These are phyloP conservation scores for Lasaia peninsularis DNA, from an alignment of 1,140 invertebrate genomes.

Conservation along the genomic window DNA sequence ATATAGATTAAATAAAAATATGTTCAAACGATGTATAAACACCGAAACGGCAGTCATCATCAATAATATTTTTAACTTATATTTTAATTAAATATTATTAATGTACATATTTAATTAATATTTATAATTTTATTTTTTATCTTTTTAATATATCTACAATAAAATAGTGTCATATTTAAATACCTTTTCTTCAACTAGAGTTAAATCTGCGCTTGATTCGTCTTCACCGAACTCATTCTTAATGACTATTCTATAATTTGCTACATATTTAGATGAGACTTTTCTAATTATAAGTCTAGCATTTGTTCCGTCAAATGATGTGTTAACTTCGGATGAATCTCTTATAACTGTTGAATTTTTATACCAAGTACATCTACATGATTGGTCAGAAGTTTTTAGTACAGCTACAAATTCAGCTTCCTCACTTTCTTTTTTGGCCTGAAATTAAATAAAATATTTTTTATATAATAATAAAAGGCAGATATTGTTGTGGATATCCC, in stretches of 20 bases:
- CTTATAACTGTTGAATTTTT: conserved; percentile 87
- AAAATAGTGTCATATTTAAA: conserved; percentile 25
- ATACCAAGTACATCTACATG: conserved; percentile 91
- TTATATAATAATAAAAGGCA: too few species aligned
- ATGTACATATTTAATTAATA: too few species aligned
- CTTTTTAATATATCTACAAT: not conserved
- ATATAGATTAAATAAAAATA: too few species aligned
- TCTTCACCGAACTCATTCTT: conserved; percentile 90
- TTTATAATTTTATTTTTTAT: too few species aligned
- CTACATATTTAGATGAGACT: conserved; percentile 83
- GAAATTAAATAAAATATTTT: conserved; percentile 16
- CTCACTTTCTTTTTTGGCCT: conserved; percentile 83
- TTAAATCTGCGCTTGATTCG: conserved; percentile 87
- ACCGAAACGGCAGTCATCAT: too few species aligned
- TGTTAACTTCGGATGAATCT: conserved; percentile 82
- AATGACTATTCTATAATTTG: conserved; percentile 88
- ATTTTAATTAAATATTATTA: too few species aligned
- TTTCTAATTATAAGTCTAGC: conserved; percentile 86
- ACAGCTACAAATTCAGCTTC: conserved; percentile 87
- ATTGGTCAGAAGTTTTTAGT: conserved; percentile 85
- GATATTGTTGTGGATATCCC: too few species aligned
- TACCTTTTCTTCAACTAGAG: conserved; percentile 80
- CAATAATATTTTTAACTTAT: too few species aligned
- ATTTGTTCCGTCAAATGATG: conserved; percentile 88
- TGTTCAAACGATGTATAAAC: too few species aligned